These are phyloP conservation scores for Xestobium rufovillosum DNA, from an alignment of 2,888 invertebrate genomes.

Conservation along the genomic window DNA sequence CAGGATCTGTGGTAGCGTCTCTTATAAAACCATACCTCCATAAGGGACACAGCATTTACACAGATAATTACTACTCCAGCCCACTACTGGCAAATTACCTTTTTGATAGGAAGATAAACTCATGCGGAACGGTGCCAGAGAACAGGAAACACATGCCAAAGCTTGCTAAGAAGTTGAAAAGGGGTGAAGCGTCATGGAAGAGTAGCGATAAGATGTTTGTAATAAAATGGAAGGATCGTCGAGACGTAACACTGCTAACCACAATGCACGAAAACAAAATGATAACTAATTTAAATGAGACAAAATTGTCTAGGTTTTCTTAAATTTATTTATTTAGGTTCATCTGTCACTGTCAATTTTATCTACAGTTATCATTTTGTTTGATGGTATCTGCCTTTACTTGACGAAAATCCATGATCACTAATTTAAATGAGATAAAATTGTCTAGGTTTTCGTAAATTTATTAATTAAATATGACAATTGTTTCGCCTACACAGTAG, in stretches of 20 bases:
- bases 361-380: too few species aligned
- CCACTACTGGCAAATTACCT: slow-evolving; percentile 13
- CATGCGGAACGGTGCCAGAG: slow-evolving; percentile 14
- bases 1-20: too few species aligned
- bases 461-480: too few species aligned
- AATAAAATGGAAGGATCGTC: slow-evolving; percentile 14
- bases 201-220: slow-evolving; percentile 11
- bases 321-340: too few species aligned
- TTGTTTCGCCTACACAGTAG: too few species aligned
- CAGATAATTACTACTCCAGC: slow-evolving; percentile 16
- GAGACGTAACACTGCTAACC: slow-evolving; percentile 22
- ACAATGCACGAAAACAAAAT: slow-evolving; percentile 26
- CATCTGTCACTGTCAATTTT: too few species aligned
- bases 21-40: neutral
- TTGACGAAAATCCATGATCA: too few species aligned
- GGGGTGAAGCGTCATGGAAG: slow-evolving; percentile 10
- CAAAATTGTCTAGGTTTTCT: too few species aligned
- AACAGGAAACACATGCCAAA: slow-evolving; percentile 14
- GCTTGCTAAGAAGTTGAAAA: slow-evolving; percentile 13
- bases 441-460: too few species aligned
- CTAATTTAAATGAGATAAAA: too few species aligned
- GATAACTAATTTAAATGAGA: too few species aligned
- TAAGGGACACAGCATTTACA: slow-evolving; percentile 15
- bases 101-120: slow-evolving; percentile 14
- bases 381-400: too few species aligned